phyloP scores from a whole-genome alignment of 2,888 invertebrate species.

The Euspilapteryx auroguttella region DNA sequence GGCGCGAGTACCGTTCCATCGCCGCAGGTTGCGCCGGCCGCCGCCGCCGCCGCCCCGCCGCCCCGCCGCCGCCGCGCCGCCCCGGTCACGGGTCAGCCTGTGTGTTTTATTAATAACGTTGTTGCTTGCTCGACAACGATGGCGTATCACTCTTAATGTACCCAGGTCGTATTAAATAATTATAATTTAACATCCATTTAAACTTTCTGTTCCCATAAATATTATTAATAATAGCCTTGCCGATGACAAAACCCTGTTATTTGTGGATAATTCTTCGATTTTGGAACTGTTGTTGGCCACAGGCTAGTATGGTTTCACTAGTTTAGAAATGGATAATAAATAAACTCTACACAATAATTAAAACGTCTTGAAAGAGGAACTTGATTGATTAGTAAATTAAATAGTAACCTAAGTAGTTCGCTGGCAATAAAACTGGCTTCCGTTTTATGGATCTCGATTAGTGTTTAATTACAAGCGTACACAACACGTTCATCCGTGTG shows the following conservation, averaged over 20 bases:
- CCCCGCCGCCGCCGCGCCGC: not conserved
- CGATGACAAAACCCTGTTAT: constrained; percentile 3
- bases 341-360: no score
- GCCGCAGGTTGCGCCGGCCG: constrained; percentile 4
- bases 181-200: constrained; percentile 12
- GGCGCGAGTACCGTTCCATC: constrained; percentile 29
- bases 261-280: no score
- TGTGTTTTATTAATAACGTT: constrained; percentile 27
- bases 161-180: constrained; percentile 15
- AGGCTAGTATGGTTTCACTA: no score
- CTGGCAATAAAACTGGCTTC: no score
- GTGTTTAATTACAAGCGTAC: no score
- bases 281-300: no score
- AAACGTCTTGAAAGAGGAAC: no score
- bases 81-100: constrained; percentile 15
- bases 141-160: constrained; percentile 14
- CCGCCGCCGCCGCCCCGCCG: constrained; percentile 1
- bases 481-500: not conserved
- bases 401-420: no score
- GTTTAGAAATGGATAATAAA: no score
- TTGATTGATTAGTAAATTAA: no score
- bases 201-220: constrained; percentile 15
- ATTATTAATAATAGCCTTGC: constrained; percentile 13
- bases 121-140: constrained; percentile 13
- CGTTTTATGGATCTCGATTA: no score